Base-by-base conservation (phyloP, 2,888 invertebrate genomes). In the Therioaphis trifolii region DNA sequence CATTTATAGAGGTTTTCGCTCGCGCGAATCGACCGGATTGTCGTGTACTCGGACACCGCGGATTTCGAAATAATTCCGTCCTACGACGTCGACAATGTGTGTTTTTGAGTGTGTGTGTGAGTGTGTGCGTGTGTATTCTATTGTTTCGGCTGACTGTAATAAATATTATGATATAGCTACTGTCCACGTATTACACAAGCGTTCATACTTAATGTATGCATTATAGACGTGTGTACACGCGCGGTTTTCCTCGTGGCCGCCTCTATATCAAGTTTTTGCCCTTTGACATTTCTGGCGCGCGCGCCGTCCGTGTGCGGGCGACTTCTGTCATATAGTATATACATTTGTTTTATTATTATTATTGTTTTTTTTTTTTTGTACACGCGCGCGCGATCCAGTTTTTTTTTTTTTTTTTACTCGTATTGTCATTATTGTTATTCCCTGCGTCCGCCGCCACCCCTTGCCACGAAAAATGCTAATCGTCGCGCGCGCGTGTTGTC, bases 221-320 rank as follows among this genome's bases (percentile, higher is more conserved):
- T 46, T 24, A 4, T 46, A 24, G 15, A 18, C 24, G 12, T 24
- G 21, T 9, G 2, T 24, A 12, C 27, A 29, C 61, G 12, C 27
- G 27, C 24, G 24, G 15, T 35, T 66, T n/a, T 14, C 35, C 66
- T n/a, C 4, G 35, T n/a, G n/a, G 43, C 61, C 43, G 35, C 35
- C 7, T 55, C 35, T 61, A 61, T 27, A n/a, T n/a, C 43, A n/a
- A n/a, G 74, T 58, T 74, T 58, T 61, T 43, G 75, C 75, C 75
- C 75, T 75, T 75, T 75, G 75, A 75, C 75, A 75, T 61, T 71
- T 43, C 15, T n/a, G n/a, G n/a, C n/a, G n/a, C 74, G 58, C 74
- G 74, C 55, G 74, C 74, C 74, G 58, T 40, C 40, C 74, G 15
- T 35, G n/a, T 49, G 5, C 52, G 1, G 46, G 5, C 27, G 11